phyloP scores from a whole-genome alignment of 2,888 invertebrate genomes.

The Tetranychus piercei region DNA sequence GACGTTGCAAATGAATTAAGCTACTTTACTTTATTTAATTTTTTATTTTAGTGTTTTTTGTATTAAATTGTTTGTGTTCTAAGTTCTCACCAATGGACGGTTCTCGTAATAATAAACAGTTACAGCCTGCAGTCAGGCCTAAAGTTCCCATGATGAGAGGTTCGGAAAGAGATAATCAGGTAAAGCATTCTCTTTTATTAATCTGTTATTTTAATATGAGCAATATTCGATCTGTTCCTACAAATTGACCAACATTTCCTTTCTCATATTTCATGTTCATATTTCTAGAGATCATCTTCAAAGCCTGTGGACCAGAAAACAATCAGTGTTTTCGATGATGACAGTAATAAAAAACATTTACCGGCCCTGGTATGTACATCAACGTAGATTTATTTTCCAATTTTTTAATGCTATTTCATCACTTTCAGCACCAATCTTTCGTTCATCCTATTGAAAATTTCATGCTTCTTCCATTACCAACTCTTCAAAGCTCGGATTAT shows the following conservation, averaged over 20 bases:
- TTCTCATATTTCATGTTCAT: neutral
- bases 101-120: neutral
- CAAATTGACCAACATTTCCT: neutral
- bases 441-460: conserved; percentile 3
- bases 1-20: neutral
- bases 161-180: neutral
- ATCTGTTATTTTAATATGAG: neutral
- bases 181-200: neutral
- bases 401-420: neutral
- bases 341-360: neutral
- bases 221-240: neutral
- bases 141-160: neutral
- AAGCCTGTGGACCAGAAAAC: neutral
- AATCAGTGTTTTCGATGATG: neutral
- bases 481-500: neutral
- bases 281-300: neutral
- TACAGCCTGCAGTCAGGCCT: neutral
- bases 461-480: neutral
- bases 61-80: neutral
- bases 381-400: neutral
- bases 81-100: neutral
- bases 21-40: neutral
- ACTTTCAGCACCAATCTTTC: neutral
- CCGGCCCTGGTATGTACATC: neutral
- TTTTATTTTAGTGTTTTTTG: neutral